Evolutionary conservation across 2,888 invertebrate genomes (phyloP), one percentile per base, ranked within the genome.

Genomic region (Thymelicus lineola): DNA sequence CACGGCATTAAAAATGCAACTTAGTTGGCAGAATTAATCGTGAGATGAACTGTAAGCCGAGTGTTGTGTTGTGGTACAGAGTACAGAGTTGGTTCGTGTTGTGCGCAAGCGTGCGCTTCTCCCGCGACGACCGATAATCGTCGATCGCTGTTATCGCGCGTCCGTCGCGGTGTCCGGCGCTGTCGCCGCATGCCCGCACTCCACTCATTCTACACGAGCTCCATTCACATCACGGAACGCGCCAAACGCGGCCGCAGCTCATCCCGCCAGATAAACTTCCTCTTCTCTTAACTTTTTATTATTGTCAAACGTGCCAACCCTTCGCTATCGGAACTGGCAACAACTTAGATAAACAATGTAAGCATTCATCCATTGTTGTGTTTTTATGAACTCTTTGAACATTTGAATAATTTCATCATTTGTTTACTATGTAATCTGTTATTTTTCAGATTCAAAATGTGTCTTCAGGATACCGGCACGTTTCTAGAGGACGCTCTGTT

Each of bases 71-170:
- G 28, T 28, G 28, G 28, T 28, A 3, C 28, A 28, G 28, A 28
- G 4, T 28, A 28, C 28, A 28, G 35, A 66, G 38, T 72, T 15
- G 50, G 67, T 60, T 68, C 53, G 61, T 42, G 61, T 66, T 57
- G 53, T 62, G 66, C 71, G 48, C 65, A 66, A 66, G 71, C 64
- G 66, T 60, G 71, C 53, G 73, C 55, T 59, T 66, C 62, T 64
- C 70, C 46, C 67, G 69, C 70, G 57, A 63, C 63, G 74, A 64
- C 80, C 84, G 90, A 88, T 92, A 88, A 91, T 91, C 91, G 84
- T 73, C 80, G 88, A 89, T 91, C 86, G 85, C 73, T 79, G 87
- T 89, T 93, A 93, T 93, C 93, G 83, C 78, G 80, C 86, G 89
- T 88, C 88, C 86, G 89, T 80, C 82, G 82, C 81, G 79, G 80